These are phyloP conservation scores for Sacculina carcini DNA, from an alignment of 2,888 invertebrate species.

Conservation along the genomic window DNA sequence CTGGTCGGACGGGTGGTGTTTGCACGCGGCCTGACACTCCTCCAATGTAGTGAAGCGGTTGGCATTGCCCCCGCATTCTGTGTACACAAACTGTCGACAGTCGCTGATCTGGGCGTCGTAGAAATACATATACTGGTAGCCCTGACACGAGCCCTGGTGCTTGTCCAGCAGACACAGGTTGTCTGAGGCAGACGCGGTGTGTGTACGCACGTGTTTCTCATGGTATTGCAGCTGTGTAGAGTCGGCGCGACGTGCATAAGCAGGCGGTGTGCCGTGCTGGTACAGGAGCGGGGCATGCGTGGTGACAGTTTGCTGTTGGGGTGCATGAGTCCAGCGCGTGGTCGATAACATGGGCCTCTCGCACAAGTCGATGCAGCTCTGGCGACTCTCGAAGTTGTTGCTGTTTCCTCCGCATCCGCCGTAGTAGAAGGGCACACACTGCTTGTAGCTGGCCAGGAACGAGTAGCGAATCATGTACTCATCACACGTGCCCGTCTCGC, in stretches of 20 bases:
- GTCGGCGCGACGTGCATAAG: too few relatives aligned
- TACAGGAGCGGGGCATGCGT: not conserved
- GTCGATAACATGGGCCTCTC: not conserved
- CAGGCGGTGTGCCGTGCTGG: not conserved
- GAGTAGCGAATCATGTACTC: not conserved
- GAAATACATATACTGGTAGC: slow-evolving; percentile 14
- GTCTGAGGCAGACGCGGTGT: slow-evolving; percentile 5
- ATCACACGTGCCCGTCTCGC: not conserved
- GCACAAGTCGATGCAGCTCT: not conserved
- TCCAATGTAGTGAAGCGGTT: slow-evolving; percentile 16
- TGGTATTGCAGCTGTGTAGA: too few relatives aligned
- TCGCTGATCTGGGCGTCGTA: slow-evolving; percentile 15
- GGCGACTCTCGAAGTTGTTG: not conserved
- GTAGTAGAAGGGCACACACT: slow-evolving; percentile 7
- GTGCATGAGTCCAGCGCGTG: not conserved
- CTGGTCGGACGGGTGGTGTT: too few relatives aligned
- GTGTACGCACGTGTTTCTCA: not conserved
- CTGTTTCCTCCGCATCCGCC: slow-evolving; percentile 6
- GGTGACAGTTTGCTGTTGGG: not conserved
- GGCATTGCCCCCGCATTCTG: slow-evolving; percentile 17
- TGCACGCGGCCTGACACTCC: slow-evolving; percentile 15
- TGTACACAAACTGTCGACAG: slow-evolving; percentile 17
- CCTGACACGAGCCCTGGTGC: slow-evolving; percentile 14
- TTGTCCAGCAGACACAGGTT: slow-evolving; percentile 14
- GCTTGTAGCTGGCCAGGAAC: not conserved